Evolutionary conservation across 1,140 invertebrate species (phyloP).

Genomic region (Psilanteris sp.): DNA sequence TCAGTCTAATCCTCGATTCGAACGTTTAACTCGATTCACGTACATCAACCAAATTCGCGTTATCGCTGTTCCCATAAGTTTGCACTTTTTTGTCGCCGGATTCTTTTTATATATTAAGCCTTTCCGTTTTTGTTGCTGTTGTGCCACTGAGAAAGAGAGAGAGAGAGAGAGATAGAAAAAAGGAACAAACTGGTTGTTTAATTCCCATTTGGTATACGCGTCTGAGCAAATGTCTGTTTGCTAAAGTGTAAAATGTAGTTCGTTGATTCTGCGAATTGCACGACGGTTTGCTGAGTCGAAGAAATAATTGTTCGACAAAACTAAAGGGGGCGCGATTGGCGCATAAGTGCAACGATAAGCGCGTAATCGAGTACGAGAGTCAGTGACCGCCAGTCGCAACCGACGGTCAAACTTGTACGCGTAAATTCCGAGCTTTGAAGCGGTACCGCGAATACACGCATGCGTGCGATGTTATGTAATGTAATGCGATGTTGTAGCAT

Average conservation of each 20-base stretch:
- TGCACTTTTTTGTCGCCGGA: too few relatives aligned
- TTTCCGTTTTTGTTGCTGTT: too few relatives aligned
- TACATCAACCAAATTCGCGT: too few relatives aligned
- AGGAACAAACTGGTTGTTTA: too few relatives aligned
- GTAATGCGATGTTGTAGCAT: constrained; percentile 37
- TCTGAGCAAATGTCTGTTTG: not conserved
- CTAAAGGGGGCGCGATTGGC: constrained; percentile 35
- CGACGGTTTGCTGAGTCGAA: constrained; percentile 5
- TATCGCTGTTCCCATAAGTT: too few relatives aligned
- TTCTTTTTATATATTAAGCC: too few relatives aligned
- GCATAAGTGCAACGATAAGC: constrained; percentile 44
- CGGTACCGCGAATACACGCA: constrained; percentile 33
- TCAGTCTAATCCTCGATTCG: too few relatives aligned
- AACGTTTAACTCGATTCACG: too few relatives aligned
- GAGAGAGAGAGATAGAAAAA: too few relatives aligned
- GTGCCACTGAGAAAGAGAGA: too few relatives aligned
- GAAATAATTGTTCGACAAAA: constrained; percentile 33
- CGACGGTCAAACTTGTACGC: constrained; percentile 61
- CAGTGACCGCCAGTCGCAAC: constrained; percentile 48
- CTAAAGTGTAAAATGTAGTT: constrained; percentile 14
- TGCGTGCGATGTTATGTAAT: constrained; percentile 30
- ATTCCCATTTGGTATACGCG: not conserved
- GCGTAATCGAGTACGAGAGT: constrained; percentile 50
- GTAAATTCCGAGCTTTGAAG: constrained; percentile 58
- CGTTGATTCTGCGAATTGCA: constrained; percentile 12